Conservation (phyloP, 2,888 invertebrate species). For the Eupeodes latifasciatus region DNA sequence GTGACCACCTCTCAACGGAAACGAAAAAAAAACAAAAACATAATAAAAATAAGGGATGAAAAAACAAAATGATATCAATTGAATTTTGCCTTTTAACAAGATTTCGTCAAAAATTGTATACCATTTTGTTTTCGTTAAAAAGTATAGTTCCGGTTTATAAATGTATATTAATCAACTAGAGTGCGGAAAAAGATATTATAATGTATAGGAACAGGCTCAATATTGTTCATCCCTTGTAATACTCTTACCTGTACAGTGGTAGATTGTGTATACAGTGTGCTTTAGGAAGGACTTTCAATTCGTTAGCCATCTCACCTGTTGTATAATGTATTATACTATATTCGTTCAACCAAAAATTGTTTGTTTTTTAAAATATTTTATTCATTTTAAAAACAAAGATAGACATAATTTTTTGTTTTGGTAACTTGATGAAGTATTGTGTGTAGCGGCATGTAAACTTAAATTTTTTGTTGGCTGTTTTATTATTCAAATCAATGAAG, state of each 20-base stretch:
- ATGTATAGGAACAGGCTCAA: background rate
- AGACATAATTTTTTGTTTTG: background rate
- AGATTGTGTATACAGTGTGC: background rate
- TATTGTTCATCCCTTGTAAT: background rate
- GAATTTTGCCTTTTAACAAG: slow-evolving; percentile 24
- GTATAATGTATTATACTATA: background rate
- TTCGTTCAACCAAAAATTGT: background rate
- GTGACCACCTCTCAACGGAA: background rate
- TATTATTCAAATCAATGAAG: background rate
- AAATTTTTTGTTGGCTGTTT: background rate
- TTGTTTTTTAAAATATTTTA: background rate
- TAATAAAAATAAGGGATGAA: background rate
- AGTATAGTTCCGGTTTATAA: slow-evolving; percentile 2
- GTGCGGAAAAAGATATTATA: background rate
- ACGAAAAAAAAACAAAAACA: background rate
- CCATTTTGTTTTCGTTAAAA: background rate
- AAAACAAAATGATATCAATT: slow-evolving; percentile 17
- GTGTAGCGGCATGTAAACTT: background rate
- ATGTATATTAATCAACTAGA: background rate
- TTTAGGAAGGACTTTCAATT: slow-evolving; percentile 10
- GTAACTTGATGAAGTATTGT: background rate
- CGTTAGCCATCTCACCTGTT: background rate
- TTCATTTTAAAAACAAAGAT: background rate
- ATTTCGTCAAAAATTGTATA: background rate
- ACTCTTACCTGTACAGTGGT: background rate